A percentile compares a stretch with the other conserved stretches of the same genome.
phyloP scores from a whole-genome alignment of 2,113 vertebrate species.

The Meriones unguiculatus region DNA sequence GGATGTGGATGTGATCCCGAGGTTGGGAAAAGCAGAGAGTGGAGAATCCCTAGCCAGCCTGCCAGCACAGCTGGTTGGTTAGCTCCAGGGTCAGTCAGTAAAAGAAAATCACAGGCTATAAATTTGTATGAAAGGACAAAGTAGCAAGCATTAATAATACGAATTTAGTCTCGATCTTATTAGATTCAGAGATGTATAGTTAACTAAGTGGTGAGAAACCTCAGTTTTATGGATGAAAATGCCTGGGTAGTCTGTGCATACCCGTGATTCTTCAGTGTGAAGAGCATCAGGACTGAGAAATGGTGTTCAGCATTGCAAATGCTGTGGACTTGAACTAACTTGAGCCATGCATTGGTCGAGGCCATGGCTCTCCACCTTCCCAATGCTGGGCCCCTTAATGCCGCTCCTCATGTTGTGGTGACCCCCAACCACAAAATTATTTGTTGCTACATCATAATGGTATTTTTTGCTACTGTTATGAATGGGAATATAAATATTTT shows the following conservation, averaged over 20 bases:
- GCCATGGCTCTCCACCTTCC: background rate
- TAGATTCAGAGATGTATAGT: conserved; percentile 3
- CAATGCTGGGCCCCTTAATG: background rate
- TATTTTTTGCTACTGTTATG: background rate
- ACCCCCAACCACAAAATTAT: background rate
- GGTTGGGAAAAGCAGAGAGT: background rate
- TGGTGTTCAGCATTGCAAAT: background rate
- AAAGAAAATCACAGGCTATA: background rate
- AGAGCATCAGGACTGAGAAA: background rate
- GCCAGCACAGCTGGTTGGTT: background rate
- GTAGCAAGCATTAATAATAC: background rate
- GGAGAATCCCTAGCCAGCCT: too few species aligned
- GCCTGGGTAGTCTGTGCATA: too few species aligned
- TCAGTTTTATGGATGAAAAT: background rate
- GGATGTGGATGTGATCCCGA: background rate
- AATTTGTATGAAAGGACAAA: background rate
- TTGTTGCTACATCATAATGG: background rate
- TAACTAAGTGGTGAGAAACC: background rate
- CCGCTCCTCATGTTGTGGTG: background rate
- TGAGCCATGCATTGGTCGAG: background rate
- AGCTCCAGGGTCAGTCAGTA: background rate
- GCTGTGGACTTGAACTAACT: background rate
- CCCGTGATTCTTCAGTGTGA: background rate
- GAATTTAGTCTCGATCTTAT: conserved; percentile 13
- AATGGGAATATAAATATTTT: background rate